A percentile compares a stretch with the other conserved stretches of the same genome.
Evolutionary conservation across 2,113 vertebrate species (phyloP).

Genomic region (Noctilio leporinus): DNA sequence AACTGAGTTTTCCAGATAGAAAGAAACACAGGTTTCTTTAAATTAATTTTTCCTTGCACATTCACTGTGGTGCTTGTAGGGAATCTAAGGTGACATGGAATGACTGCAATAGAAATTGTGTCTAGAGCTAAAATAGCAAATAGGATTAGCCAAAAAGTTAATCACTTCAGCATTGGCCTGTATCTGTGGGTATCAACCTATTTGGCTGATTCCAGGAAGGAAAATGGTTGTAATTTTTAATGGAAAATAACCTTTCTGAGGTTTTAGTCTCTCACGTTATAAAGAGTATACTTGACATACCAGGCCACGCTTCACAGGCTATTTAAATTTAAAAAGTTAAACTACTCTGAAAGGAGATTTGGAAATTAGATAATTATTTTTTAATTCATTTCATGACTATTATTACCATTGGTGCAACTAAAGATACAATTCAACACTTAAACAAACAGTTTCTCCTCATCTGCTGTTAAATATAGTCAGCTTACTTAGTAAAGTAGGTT

Average conservation of each 20-base stretch:
- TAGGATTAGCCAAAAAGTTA: background rate
- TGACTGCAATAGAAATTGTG: background rate
- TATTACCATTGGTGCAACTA: background rate
- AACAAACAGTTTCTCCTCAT: background rate
- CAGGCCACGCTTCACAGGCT: background rate
- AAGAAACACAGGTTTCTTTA: background rate
- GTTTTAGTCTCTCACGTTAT: background rate
- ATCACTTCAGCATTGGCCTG: background rate
- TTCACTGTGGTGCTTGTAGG: background rate
- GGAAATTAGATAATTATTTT: background rate
- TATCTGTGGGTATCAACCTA: background rate
- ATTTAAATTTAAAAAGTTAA: background rate
- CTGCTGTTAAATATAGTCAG: background rate
- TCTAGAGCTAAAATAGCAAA: background rate
- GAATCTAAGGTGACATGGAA: background rate
- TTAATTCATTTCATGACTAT: background rate
- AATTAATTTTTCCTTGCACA: background rate
- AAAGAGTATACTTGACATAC: background rate
- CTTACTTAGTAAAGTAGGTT: background rate
- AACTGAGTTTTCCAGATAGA: background rate
- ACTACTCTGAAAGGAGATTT: background rate
- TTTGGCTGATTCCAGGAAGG: background rate
- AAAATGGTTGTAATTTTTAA: background rate
- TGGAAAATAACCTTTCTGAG: background rate
- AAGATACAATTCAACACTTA: background rate